Conservation (phyloP, 2,113 vertebrate genomes). For the Pituophis catenifer region DNA sequence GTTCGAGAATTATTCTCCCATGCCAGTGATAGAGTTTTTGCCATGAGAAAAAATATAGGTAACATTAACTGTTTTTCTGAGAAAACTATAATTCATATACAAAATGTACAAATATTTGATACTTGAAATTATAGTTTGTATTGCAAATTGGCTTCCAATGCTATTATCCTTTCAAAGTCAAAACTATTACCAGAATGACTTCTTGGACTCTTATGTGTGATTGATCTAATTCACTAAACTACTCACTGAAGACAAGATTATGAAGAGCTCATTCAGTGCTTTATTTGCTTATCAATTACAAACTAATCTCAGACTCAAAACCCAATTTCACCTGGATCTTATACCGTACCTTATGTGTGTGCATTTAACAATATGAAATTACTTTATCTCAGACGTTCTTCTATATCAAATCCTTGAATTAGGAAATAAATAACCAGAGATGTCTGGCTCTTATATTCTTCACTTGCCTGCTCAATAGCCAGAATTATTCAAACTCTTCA, state of each 20-base stretch:
- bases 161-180: not conserved
- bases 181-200: not conserved
- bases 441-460: not conserved
- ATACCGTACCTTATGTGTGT: not conserved
- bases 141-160: not conserved
- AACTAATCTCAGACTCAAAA: conserved; percentile 23
- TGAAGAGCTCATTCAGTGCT: conserved; percentile 4
- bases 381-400: not conserved
- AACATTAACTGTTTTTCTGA: not conserved
- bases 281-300: not conserved
- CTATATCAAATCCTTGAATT: not conserved
- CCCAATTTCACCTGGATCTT: not conserved
- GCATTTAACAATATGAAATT: not conserved
- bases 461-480: not conserved
- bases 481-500: not conserved
- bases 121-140: not conserved
- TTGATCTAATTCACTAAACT: conserved; percentile 41
- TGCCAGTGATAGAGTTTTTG: not conserved
- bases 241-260: conserved; percentile 29
- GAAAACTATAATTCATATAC: rapidly evolving
- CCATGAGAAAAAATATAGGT: not conserved
- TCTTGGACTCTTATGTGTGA: conserved; percentile 19
- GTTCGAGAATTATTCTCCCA: not conserved
- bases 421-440: not conserved
- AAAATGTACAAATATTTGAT: conserved; percentile 2